Conservation (phyloP, 2,113 vertebrate genomes). For the Tautogolabrus adspersus region DNA sequence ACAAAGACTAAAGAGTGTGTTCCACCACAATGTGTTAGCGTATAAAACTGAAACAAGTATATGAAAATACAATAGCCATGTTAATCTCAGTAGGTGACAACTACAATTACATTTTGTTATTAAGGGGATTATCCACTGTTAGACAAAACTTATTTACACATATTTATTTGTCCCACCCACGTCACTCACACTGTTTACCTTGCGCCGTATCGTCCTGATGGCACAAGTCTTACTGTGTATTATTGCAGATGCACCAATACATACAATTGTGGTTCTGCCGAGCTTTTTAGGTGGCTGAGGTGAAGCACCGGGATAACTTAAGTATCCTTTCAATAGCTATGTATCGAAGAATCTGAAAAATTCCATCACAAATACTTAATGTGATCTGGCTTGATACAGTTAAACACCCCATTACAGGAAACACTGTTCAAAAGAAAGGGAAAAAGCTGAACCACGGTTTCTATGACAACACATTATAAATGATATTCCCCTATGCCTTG, state of each 20-base stretch:
- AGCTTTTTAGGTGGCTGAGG: too few species aligned
- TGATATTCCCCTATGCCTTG: conserved; percentile 69
- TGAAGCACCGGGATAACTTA: neutral
- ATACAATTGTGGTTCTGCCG: too few species aligned
- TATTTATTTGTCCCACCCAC: neutral
- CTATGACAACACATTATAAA: conserved; percentile 80
- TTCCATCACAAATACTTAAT: neutral
- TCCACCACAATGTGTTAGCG: too few species aligned
- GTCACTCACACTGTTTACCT: neutral
- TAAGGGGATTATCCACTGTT: neutral
- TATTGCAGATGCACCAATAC: neutral
- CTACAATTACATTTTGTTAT: neutral
- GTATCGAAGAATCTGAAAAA: neutral
- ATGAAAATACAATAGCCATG: neutral
- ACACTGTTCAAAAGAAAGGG: conserved; percentile 29
- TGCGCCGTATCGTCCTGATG: neutral
- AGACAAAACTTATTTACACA: neutral
- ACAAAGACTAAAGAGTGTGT: too few species aligned
- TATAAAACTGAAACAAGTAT: neutral
- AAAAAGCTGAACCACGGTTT: conserved; percentile 62
- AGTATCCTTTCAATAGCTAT: neutral
- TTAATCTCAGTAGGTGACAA: neutral
- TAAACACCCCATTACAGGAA: conserved; percentile 36
- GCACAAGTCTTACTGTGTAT: neutral
- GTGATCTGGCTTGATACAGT: neutral